Evolutionary conservation across 2,797 vertebrate genomes (phyloP).

Genomic region (Hipposideros larvatus): DNA sequence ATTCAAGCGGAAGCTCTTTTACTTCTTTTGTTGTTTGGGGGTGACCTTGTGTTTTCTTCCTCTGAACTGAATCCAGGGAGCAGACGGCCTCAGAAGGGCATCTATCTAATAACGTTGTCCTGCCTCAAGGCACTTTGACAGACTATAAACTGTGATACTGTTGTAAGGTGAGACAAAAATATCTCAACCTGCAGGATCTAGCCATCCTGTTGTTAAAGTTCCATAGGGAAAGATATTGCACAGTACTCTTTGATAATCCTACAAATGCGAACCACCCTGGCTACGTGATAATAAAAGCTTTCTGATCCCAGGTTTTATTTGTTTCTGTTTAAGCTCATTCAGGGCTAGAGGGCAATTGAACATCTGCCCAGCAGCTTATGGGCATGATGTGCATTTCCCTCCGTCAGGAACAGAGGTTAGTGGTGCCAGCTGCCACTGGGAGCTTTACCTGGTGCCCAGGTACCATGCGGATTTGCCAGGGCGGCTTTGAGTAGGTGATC

Average conservation of each 20-base stretch:
- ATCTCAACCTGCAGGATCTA: not conserved
- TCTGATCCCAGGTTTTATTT: not conserved
- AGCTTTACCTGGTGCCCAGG: not conserved
- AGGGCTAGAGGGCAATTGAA: not conserved
- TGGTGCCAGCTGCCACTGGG: not conserved
- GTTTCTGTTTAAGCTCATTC: constrained; percentile 30
- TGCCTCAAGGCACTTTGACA: not conserved
- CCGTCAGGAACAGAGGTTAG: not conserved
- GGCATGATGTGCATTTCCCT: not conserved
- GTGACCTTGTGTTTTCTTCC: not conserved
- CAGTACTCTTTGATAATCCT: not conserved
- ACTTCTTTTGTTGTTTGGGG: not conserved
- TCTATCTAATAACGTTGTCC: not conserved
- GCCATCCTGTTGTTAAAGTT: not conserved
- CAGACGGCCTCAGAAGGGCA: not conserved
- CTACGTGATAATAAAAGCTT: not conserved
- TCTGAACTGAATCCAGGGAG: constrained; percentile 31
- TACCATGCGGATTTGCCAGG: not conserved
- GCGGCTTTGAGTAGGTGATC: not conserved
- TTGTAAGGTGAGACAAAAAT: not conserved
- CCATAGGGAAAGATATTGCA: not conserved
- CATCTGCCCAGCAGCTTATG: constrained; percentile 16
- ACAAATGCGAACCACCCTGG: not conserved
- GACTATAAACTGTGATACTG: not conserved
- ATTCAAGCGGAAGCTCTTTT: not conserved